Evolutionary conservation across 2,888 invertebrate species (phyloP).

Genomic region (Boloria selene): DNA sequence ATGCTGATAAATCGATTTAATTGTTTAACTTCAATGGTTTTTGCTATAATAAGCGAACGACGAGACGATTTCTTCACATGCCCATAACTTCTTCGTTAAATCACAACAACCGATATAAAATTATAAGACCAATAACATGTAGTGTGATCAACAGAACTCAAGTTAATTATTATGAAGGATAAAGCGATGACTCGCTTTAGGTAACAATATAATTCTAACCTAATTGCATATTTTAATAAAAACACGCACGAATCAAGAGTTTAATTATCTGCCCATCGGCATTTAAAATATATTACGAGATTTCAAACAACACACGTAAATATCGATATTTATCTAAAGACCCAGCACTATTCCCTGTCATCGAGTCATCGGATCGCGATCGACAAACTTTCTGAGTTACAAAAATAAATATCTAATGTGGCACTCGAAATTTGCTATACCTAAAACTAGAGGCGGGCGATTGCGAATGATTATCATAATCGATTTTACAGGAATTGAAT

Average conservation of each 20-base stretch:
- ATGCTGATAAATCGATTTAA: constrained; percentile 3
- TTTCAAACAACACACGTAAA: constrained; percentile 79
- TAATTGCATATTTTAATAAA: constrained; percentile 77
- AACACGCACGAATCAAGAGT: constrained; percentile 73
- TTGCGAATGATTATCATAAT: constrained; percentile 10
- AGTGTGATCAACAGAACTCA: constrained; percentile 41
- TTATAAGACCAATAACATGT: constrained; percentile 47
- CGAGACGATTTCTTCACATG: constrained; percentile 43
- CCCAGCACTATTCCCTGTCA: constrained; percentile 67
- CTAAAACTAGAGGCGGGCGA: constrained; percentile 31
- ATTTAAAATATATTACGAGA: constrained; percentile 76
- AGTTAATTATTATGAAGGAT: constrained; percentile 42
- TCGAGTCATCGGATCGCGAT: constrained; percentile 54
- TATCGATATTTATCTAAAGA: constrained; percentile 63
- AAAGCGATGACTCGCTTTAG: constrained; percentile 62
- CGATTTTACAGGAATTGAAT: constrained; percentile 33
- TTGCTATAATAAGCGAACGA: constrained; percentile 29
- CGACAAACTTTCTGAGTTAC: constrained; percentile 55
- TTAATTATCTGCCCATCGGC: constrained; percentile 67
- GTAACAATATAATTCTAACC: constrained; percentile 72
- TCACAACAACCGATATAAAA: constrained; percentile 46
- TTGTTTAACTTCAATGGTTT: background rate
- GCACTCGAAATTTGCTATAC: constrained; percentile 63
- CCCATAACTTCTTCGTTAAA: constrained; percentile 37
- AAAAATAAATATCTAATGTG: constrained; percentile 72